Conservation (phyloP, 2,113 vertebrate species). For the Platichthys flesus region DNA sequence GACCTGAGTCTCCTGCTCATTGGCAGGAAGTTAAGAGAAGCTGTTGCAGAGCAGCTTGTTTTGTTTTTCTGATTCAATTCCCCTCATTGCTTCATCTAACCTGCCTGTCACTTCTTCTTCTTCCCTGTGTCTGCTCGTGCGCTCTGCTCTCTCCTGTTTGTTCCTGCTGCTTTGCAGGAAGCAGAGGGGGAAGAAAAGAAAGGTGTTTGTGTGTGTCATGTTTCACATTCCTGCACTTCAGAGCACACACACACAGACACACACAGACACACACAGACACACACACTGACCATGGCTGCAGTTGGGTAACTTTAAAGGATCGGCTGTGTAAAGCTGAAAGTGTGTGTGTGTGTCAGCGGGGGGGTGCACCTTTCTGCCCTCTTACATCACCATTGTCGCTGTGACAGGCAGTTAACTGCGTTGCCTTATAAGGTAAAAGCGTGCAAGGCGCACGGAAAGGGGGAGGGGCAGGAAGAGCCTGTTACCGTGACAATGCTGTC, state of each 20-base stretch:
- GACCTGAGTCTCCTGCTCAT: not conserved
- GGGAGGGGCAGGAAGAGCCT: constrained; percentile 75
- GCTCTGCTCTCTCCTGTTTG: constrained; percentile 3
- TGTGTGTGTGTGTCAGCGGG: not conserved
- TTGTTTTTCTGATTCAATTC: not conserved
- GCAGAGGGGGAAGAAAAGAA: not conserved
- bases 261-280: not conserved
- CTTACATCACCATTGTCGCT: constrained; percentile 73
- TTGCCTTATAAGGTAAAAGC: constrained; percentile 83
- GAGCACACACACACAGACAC: not conserved
- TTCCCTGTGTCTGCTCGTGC: not conserved
- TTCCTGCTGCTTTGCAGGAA: constrained; percentile 34
- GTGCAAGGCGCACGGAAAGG: constrained; percentile 33
- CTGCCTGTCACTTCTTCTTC: not conserved
- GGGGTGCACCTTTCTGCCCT: constrained; percentile 58
- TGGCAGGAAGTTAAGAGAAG: not conserved
- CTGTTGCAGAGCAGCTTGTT: not conserved
- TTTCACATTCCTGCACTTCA: constrained; percentile 47
- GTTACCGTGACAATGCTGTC: constrained; percentile 75
- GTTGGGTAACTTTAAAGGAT: constrained; percentile 12
- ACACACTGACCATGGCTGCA: not conserved
- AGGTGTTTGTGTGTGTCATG: constrained; percentile 17
- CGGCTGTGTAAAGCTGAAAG: not conserved
- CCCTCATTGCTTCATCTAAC: not conserved
- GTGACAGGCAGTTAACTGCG: constrained; percentile 66